phyloP scores from a whole-genome alignment of 1,140 invertebrate species.

The Cecropterus lyciades region DNA sequence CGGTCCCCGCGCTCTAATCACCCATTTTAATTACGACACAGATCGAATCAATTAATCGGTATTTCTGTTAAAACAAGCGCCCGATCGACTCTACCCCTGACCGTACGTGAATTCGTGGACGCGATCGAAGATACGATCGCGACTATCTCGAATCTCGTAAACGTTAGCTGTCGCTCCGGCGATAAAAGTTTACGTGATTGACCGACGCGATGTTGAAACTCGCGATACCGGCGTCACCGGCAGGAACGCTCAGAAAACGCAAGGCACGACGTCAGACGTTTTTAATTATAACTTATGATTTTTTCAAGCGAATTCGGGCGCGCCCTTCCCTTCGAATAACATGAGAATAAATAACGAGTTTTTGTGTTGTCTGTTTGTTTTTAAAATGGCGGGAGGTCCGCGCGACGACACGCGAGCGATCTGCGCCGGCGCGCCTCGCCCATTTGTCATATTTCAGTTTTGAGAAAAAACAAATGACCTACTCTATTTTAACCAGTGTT shows the following conservation, averaged over 20 bases:
- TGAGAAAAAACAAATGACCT: conserved; percentile 79
- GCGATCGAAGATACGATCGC: conserved; percentile 58
- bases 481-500: conserved; percentile 75
- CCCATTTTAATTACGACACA: conserved; percentile 84
- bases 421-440: conserved; percentile 68
- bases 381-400: conserved; percentile 83
- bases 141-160: conserved; percentile 58
- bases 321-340: conserved; percentile 78
- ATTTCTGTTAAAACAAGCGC: conserved; percentile 81
- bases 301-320: conserved; percentile 80
- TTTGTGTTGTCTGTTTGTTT: conserved; percentile 83
- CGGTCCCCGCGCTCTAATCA: conserved; percentile 79
- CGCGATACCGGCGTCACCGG: conserved; percentile 23
- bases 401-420: conserved; percentile 82
- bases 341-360: conserved; percentile 82
- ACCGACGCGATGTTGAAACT: conserved; percentile 20
- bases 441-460: conserved; percentile 83
- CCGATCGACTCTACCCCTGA: conserved; percentile 52
- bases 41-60: conserved; percentile 84
- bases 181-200: conserved; percentile 42
- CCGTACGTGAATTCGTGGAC: conserved; percentile 49
- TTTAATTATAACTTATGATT: conserved; percentile 83
- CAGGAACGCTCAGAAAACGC: conserved; percentile 38
- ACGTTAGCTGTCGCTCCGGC: conserved; percentile 36
- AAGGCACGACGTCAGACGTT: conserved; percentile 60